Percentiles rank a stretch among this genome's conserved stretches.
phyloP scores from a whole-genome alignment of 2,888 invertebrate genomes.

The Liopterus haemorrhoidalis region DNA sequence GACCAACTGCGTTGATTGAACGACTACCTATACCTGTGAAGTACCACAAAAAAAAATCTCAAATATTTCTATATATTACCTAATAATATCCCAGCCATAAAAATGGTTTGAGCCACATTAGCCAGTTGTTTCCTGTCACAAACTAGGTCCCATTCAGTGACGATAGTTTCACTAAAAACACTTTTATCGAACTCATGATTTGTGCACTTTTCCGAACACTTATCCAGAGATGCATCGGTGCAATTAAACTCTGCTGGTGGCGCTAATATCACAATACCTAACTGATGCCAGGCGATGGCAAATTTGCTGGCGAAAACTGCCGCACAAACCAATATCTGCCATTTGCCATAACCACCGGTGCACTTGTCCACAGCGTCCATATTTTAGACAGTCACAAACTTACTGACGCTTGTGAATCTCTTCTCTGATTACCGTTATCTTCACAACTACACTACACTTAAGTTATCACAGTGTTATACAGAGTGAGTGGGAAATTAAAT shows the following conservation, averaged over 20 bases:
- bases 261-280: constrained; percentile 53
- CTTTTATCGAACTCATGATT: constrained; percentile 48
- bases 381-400: no score
- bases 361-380: constrained; percentile 7
- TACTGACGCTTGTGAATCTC: no score
- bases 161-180: constrained; percentile 52
- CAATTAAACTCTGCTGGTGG: constrained; percentile 51
- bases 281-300: constrained; percentile 54
- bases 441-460: no score
- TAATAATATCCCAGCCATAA: constrained; percentile 52
- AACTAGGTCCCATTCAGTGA: constrained; percentile 57
- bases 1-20: no score
- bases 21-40: no score
- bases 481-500: no score
- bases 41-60: no score
- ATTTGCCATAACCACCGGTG: constrained; percentile 54
- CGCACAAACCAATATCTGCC: constrained; percentile 51
- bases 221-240: constrained; percentile 35
- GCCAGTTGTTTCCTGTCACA: constrained; percentile 52
- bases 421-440: no score
- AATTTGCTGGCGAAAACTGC: constrained; percentile 50
- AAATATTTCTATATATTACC: constrained; percentile 54
- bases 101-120: constrained; percentile 52
- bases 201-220: constrained; percentile 18
- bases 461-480: no score